Percentiles rank a stretch among this genome's conserved stretches.
Conservation (phyloP, 2,113 vertebrate genomes). For the Arizona elegans region DNA sequence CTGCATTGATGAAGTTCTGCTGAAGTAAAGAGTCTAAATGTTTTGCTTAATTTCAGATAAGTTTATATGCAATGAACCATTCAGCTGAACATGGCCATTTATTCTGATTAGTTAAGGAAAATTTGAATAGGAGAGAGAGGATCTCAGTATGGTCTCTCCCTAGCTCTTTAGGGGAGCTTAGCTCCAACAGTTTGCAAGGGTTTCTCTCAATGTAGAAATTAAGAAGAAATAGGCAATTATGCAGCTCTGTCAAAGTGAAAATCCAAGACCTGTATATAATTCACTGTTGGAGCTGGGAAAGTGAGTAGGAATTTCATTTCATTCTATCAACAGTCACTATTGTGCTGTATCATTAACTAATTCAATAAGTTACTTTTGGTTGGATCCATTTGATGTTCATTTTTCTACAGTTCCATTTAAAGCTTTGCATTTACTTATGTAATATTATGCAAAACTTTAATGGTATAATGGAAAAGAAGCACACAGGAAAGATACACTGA, state of each 20-base stretch:
- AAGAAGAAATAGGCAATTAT: background rate
- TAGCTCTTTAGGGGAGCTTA: background rate
- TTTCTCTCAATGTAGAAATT: background rate
- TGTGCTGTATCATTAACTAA: background rate
- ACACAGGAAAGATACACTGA: background rate
- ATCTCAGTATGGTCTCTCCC: background rate
- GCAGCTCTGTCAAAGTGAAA: background rate
- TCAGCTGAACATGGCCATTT: background rate
- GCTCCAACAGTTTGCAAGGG: background rate
- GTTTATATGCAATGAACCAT: background rate
- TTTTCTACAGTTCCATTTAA: background rate
- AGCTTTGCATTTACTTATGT: background rate
- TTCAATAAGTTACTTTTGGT: background rate
- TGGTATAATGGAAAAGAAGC: background rate
- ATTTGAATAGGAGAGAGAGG: background rate
- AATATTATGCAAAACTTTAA: background rate
- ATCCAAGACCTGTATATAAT: background rate
- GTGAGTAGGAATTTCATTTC: background rate
- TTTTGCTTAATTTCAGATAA: background rate
- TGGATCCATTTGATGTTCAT: background rate
- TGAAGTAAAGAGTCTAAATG: background rate
- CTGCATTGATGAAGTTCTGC: background rate
- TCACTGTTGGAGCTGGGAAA: background rate
- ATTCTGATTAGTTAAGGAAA: no score
- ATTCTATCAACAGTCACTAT: background rate